Evolutionary conservation across 2,113 vertebrate species (phyloP), one percentile per base, ranked within the genome.

Genomic region (Sebastes schlegelii): DNA sequence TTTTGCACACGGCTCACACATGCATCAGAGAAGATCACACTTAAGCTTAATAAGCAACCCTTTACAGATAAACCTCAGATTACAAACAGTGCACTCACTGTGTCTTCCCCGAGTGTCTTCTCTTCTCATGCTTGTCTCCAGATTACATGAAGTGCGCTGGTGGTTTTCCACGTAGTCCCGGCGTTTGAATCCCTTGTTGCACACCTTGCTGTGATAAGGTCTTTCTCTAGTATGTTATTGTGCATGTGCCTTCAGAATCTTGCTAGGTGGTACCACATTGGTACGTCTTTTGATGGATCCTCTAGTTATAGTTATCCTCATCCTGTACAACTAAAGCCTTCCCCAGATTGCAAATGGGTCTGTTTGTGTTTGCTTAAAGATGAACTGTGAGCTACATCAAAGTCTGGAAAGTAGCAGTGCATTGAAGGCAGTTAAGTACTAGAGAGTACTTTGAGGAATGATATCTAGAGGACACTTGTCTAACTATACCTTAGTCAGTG

Each of bases 331-430:
- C 42, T 58, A 2, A 72, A 72, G n/a, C n/a, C 14, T 46, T 60
- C 16, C 23, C 16, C 40, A 55, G 17, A 64, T 17, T 76, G 48
- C 19, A 43, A 23, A 63, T 21, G 23, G 43, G 0, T 51, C 6
- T n/a, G 26, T 75, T 64, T 75, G 46, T 42, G 26, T 75, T 64
- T 75, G 46, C 60, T 14, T 17, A 45, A 34, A 66, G 51, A 48
- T 67, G 11, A 17, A 40, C 40, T 42, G 5, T 69, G 4, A 78
- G 23, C 57, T 74, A 26, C 9, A 34, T 43, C 4, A 61, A 51
- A 60, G 61, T 49, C 17, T 45, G 55, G 17, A 48, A 48, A 69
- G 19, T 34, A 61, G 5, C 5, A n/a, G 3, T 60, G 42, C 69
- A 78, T 21, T 66, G 13, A 26, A 26, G 46, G 48, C 40, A 57